These are phyloP conservation scores for Drosophila robusta DNA, from an alignment of 2,888 invertebrate genomes.

Conservation along the genomic window DNA sequence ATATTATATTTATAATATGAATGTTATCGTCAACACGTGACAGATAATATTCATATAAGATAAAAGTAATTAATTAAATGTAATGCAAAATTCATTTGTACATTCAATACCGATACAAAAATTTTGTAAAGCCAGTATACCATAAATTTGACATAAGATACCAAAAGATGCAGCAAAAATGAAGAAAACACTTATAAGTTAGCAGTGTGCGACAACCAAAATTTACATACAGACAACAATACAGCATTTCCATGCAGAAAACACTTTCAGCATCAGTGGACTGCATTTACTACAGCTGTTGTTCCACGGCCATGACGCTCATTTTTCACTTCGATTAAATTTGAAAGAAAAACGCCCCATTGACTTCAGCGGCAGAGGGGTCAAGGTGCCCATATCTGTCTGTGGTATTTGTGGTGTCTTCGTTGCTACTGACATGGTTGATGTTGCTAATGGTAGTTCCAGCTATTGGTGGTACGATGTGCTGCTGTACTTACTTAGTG, in stretches of 20 bases:
- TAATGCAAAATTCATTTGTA: no score
- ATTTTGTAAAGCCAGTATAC: constrained; percentile 38
- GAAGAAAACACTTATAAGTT: constrained; percentile 39
- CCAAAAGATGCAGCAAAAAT: constrained; percentile 13
- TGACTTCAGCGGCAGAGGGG: constrained; percentile 47
- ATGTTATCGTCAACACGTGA: no score
- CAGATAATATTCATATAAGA: no score
- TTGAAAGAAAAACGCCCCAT: constrained; percentile 57
- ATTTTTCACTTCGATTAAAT: constrained; percentile 61
- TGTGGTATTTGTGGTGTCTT: constrained; percentile 33
- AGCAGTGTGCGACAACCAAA: constrained; percentile 35
- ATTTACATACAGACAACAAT: constrained; percentile 60
- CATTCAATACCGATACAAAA: constrained; percentile 6
- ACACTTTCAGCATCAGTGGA: constrained; percentile 37
- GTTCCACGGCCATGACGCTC: constrained; percentile 45
- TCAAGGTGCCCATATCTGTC: constrained; percentile 63
- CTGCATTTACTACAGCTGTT: constrained; percentile 23
- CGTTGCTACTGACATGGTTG: constrained; percentile 15
- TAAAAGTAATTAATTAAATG: no score
- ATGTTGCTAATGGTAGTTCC: constrained; percentile 16
- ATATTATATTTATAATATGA: no score
- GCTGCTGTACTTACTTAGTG: constrained; percentile 31
- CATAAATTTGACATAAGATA: constrained; percentile 47
- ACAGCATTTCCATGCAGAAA: constrained; percentile 33
- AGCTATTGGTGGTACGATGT: constrained; percentile 2